These are phyloP conservation scores for Neotoma lepida DNA, from an alignment of 2,113 vertebrate species.

Conservation along the genomic window DNA sequence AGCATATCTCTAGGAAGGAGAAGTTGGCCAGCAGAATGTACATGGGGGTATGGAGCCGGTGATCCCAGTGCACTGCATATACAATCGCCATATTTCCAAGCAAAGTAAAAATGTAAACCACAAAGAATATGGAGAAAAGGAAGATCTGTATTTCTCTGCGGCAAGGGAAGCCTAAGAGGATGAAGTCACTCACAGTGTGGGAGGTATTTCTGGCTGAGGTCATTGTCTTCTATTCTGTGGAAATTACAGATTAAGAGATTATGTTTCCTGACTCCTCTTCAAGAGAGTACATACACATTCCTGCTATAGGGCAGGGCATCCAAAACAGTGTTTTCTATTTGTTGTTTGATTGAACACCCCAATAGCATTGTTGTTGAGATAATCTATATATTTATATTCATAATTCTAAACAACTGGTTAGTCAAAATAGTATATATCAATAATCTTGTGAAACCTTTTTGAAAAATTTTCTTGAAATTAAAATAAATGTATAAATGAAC, in stretches of 20 bases:
- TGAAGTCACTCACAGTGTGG: constrained; percentile 67
- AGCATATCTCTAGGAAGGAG: constrained; percentile 82
- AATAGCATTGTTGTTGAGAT: not conserved
- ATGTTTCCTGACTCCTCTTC: not conserved
- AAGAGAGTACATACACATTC: not conserved
- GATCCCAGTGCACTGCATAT: constrained; percentile 64
- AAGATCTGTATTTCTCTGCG: constrained; percentile 60
- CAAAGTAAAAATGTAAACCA: constrained; percentile 75
- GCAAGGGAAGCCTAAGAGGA: constrained; percentile 81
- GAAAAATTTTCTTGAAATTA: constrained; percentile 11
- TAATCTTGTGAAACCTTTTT: not conserved
- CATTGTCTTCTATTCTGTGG: constrained; percentile 60
- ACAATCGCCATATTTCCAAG: constrained; percentile 78
- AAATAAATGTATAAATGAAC: constrained; percentile 37
- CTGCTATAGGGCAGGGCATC: not conserved
- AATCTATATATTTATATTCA: not conserved
- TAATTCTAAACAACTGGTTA: not conserved
- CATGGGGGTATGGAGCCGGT: constrained; percentile 77
- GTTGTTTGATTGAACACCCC: not conserved
- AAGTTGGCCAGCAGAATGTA: constrained; percentile 81
- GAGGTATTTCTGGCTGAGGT: constrained; percentile 61
- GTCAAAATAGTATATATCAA: not conserved
- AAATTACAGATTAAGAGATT: not conserved
- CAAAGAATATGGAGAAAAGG: constrained; percentile 75
- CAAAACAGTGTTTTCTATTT: not conserved